These are phyloP conservation scores for Ephydatia muelleri DNA, from an alignment of 37 sponge, comb jelly and placozoan species.

Conservation along the genomic window DNA sequence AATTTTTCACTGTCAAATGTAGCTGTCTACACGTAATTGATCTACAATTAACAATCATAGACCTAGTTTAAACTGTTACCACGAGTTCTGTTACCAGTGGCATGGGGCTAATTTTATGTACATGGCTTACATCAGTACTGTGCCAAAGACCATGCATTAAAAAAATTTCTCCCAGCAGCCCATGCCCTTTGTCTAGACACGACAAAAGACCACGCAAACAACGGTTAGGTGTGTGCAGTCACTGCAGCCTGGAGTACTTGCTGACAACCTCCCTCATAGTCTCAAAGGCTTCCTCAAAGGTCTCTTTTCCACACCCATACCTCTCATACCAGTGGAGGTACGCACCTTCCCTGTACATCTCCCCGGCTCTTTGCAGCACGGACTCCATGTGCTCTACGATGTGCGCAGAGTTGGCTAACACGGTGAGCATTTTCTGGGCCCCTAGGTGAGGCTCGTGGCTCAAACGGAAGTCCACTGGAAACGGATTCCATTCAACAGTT, in stretches of 20 bases:
- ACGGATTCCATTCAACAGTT: conserved; percentile 79
- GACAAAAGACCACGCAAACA: too few relatives aligned
- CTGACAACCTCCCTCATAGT: conserved; percentile 18
- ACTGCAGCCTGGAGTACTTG: conserved; percentile 29
- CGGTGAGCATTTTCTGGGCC: conserved; percentile 39
- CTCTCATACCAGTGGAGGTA: conserved; percentile 87
- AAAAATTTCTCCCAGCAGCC: too few relatives aligned
- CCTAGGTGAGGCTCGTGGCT: conserved; percentile 31
- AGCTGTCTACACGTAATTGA: too few relatives aligned
- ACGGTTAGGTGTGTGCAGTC: too few relatives aligned
- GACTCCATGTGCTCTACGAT: conserved; percentile 31
- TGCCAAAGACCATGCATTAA: too few relatives aligned
- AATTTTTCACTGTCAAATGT: too few relatives aligned
- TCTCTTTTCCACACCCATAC: conserved; percentile 55
- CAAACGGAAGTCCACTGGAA: conserved; percentile 60
- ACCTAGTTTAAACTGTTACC: too few relatives aligned
- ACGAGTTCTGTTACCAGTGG: too few relatives aligned
- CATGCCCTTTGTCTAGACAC: too few relatives aligned
- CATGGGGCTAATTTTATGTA: too few relatives aligned
- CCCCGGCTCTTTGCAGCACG: conserved; percentile 35
- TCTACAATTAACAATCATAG: too few relatives aligned
- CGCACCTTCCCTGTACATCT: conserved; percentile 56
- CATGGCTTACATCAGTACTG: too few relatives aligned
- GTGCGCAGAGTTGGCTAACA: conserved; percentile 42
- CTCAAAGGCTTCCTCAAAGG: conserved; percentile 65